A percentile compares a stretch with the other conserved stretches of the same genome.
These are phyloP conservation scores for Rhabdophis nuchalis DNA, from an alignment of 2,797 vertebrate species.

Conservation along the genomic window DNA sequence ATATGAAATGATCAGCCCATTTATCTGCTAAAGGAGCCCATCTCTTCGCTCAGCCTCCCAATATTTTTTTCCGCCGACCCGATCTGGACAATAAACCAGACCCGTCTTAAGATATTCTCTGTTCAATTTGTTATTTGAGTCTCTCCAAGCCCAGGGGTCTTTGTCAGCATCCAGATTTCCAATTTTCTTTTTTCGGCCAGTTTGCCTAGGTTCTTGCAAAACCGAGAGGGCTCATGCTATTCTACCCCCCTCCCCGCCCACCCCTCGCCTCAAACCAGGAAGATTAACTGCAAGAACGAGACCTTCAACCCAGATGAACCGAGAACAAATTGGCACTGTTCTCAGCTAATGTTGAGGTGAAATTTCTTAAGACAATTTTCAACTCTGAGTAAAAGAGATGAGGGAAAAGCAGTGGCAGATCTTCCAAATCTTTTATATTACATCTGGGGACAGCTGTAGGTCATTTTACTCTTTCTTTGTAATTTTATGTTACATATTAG, in stretches of 20 bases:
- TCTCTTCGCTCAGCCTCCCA: conserved; percentile 88
- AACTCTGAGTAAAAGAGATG: neutral
- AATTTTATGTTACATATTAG: neutral
- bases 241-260: too few relatives aligned
- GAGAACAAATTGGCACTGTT: neutral
- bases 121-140: conserved; percentile 88
- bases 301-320: neutral
- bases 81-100: conserved; percentile 95
- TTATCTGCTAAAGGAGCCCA: conserved; percentile 94
- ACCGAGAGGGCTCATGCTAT: rapidly evolving
- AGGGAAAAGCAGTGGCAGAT: neutral
- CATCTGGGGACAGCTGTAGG: neutral
- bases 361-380: neutral
- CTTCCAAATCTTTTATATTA: neutral
- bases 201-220: neutral
- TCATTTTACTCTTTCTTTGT: neutral
- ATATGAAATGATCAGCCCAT: conserved; percentile 98
- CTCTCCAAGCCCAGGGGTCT: conserved; percentile 25
- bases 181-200: neutral
- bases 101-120: conserved; percentile 68
- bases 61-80: conserved; percentile 91
- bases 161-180: conserved; percentile 27
- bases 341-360: neutral
- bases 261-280: neutral
- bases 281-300: neutral